Base-by-base conservation (phyloP, 2,797 vertebrate species). In the Coluber constrictor region DNA sequence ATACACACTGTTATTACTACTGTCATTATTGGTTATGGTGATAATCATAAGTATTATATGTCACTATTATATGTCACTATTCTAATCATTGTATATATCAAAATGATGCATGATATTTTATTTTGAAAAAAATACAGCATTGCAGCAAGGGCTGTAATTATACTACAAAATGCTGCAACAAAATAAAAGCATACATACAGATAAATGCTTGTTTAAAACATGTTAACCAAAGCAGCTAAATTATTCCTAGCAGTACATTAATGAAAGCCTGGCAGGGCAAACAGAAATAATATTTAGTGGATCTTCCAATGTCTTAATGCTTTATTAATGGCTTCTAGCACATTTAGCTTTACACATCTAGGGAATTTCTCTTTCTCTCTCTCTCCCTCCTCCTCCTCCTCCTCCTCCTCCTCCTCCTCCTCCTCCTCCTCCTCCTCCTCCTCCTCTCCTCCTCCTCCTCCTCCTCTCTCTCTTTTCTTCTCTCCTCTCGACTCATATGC, bases 281-380 rank as follows among this genome's bases (percentile, higher is more conserved):
- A 70, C 61, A 87, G 37, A 87, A 90, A 86, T 23, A 25, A 90
- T 18, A 55, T 60, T 20, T 93, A 63, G 87, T 7, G 20, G 66
- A 43, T 29, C 79, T 37, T n/a, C 32, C 20, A 20, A 16, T 4
- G 18, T 55, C n/a, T 32, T 51, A 29, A 93, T n/a, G 10, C 63
- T 87, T 43, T 29, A 25, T 55, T 32, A 37, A n/a, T 43, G 43
- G 61, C 15, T 70, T 51, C 27, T 86, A 56, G 32, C 29, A 55
- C 16, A 9, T 55, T 32, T 27, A 27, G 59, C n/a, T 93, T 66
- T 92, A 47, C 2, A 32, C 7, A 63, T n/a, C 3, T 9, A 37
- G 29, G n/a, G 86, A 55, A 86, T 55, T 2, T 37, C 32, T 18
- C 6, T 3, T 13, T 3, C 66, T 32, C 61, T 2, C 10, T 4